Percentiles rank a stretch among this genome's conserved stretches.
Evolutionary conservation across 2,797 vertebrate genomes (phyloP).

Genomic region (Harpagifer antarcticus): DNA sequence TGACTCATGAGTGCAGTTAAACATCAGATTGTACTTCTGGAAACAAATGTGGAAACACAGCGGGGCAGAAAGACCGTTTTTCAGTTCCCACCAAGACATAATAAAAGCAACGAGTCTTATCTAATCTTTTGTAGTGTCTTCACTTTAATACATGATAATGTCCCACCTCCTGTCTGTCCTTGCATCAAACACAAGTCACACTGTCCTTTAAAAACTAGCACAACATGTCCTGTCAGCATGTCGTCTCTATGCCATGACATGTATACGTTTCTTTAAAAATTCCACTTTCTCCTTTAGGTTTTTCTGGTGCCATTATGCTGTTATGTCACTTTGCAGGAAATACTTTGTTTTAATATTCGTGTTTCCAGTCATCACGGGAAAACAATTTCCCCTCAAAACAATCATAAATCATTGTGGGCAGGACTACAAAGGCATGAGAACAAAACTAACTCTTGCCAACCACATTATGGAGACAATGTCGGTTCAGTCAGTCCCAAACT

Average conservation of each 20-base stretch:
- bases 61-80: slow-evolving; percentile 22
- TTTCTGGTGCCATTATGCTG: background rate
- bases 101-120: slow-evolving; percentile 10
- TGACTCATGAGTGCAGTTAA: slow-evolving; percentile 55
- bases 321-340: slow-evolving; percentile 9
- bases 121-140: slow-evolving; percentile 6
- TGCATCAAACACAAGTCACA: slow-evolving; percentile 23
- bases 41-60: slow-evolving; percentile 40
- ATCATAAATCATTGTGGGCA: slow-evolving; percentile 14
- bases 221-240: slow-evolving; percentile 39
- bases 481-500: background rate
- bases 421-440: background rate
- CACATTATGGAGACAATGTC: slow-evolving; percentile 24
- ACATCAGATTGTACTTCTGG: slow-evolving; percentile 59
- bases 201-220: slow-evolving; percentile 30
- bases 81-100: background rate
- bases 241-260: background rate
- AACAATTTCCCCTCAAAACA: slow-evolving; percentile 10
- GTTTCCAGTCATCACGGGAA: slow-evolving; percentile 39
- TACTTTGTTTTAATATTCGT: background rate
- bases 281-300: background rate
- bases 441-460: slow-evolving; percentile 1
- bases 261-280: background rate
- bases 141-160: slow-evolving; percentile 8
- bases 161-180: slow-evolving; percentile 15